Base-by-base conservation (phyloP, 2,113 vertebrate species). In the Ifrita kowaldi region DNA sequence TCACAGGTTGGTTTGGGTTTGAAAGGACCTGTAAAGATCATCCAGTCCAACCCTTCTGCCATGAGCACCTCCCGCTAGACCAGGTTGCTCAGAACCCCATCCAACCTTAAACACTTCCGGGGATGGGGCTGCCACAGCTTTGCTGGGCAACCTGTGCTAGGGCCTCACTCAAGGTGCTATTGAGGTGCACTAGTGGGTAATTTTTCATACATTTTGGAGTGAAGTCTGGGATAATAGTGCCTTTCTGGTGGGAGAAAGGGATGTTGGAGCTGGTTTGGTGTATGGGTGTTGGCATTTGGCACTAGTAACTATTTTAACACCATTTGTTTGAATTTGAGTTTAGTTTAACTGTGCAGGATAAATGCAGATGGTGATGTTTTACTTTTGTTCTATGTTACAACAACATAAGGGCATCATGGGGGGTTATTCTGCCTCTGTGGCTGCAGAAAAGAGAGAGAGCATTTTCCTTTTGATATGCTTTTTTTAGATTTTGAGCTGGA, bases 101-200 rank as follows among this genome's bases (percentile, higher is more conserved):
- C 46, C 46, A 78, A 0, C 21, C 37, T 42, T 41, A 16, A 39
- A 12, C 26, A 6, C 12, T 56, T 37, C 11, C 20, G 41, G 13
- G 17, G 30, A 39, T 17, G 53, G n/a, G 13, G 7, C 33, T 59
- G 11, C 28, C 47, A 12, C 65, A 70, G 0, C 41, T 52, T 52
- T 9, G 24, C 32, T 42, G 35, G 35, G 23, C 30, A 83, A 0
- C 42, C 19, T 32, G 11, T 59, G 6, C 39, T 30, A n/a, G 6
- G 6, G 17, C 2, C 22, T 92, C 8, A 3, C 30, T 68, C 14
- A 3, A 0, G n/a, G 16, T 30, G 20, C n/a, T 74, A 11, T 1
- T 53, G 21, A 37, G 10, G 10, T 35, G n/a, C 17, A 10, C 11
- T 17, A 14, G 19, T n/a, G 10, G 22, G 4, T 62, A 24, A 41